Percentiles rank a stretch among this genome's conserved stretches.
Evolutionary conservation across 1,140 invertebrate species (phyloP).

Genomic region (Leptinotarsa lineolata): DNA sequence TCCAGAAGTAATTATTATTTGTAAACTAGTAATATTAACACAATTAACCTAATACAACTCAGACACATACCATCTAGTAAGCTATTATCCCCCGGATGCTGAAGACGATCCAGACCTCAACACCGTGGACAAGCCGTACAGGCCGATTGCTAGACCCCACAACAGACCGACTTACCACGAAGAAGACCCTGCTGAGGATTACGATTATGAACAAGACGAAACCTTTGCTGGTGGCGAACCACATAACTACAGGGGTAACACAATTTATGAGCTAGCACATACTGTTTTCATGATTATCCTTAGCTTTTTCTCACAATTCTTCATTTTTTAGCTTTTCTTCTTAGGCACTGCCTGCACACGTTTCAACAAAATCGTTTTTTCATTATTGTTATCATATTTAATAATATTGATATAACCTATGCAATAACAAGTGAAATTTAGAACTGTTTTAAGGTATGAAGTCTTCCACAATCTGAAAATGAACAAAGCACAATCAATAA

Average conservation of each 20-base stretch:
- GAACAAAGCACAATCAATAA: no score
- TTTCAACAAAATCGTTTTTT: no score
- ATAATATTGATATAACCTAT: no score
- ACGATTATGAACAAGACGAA: slow-evolving; percentile 16
- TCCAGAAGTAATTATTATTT: not conserved
- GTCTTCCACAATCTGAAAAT: no score
- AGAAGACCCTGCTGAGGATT: slow-evolving; percentile 17
- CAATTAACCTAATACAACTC: slow-evolving; percentile 41
- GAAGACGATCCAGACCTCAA: slow-evolving; percentile 54
- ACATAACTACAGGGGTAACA: slow-evolving; percentile 34
- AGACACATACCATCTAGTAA: slow-evolving; percentile 65
- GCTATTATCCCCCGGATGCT: slow-evolving; percentile 59
- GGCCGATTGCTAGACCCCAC: slow-evolving; percentile 55
- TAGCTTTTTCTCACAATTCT: no score
- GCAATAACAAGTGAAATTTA: no score
- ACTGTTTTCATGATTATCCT: no score
- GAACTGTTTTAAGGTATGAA: no score
- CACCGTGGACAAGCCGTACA: slow-evolving; percentile 58
- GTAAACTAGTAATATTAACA: slow-evolving; percentile 23
- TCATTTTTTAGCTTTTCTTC: no score
- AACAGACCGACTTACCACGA: slow-evolving; percentile 28
- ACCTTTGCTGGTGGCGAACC: slow-evolving; percentile 13
- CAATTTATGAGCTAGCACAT: no score
- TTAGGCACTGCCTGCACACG: no score
- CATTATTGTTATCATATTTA: no score